Evolutionary conservation across 2,113 vertebrate species (phyloP).

Genomic region (Coturnix japonica): DNA sequence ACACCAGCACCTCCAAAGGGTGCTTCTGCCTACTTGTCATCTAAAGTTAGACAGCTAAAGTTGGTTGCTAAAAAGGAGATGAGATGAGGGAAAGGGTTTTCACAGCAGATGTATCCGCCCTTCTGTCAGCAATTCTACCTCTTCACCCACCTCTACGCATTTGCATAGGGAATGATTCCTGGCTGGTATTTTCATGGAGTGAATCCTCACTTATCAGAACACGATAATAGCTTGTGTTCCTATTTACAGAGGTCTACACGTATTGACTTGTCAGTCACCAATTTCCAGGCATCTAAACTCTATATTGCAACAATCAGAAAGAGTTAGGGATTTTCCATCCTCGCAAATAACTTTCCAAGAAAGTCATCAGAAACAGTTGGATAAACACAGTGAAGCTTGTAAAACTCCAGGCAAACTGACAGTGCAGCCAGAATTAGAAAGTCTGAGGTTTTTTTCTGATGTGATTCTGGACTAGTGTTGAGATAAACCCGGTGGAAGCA

Average conservation of each 20-base stretch:
- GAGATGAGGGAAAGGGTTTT: neutral
- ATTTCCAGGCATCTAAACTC: neutral
- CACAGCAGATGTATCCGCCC: accelerated
- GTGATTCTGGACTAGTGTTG: neutral
- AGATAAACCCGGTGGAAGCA: neutral
- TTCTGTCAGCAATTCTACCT: neutral
- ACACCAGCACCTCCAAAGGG: conserved; percentile 1
- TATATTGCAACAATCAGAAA: neutral
- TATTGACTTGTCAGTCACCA: neutral
- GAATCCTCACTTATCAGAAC: neutral
- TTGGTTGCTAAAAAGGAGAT: neutral
- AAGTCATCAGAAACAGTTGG: neutral
- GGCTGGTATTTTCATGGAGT: neutral
- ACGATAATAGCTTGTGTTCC: neutral
- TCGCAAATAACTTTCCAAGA: neutral
- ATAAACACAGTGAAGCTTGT: neutral
- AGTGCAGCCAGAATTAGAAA: neutral
- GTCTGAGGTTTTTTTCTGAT: neutral
- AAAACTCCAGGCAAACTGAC: neutral
- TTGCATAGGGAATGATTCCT: neutral
- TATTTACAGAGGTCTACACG: neutral
- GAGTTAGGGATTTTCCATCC: neutral
- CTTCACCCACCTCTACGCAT: neutral
- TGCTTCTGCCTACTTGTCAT: neutral
- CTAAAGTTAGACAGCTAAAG: neutral